A percentile compares a stretch with the other conserved stretches of the same genome.
phyloP scores from a whole-genome alignment of 2,113 vertebrate genomes.

The Ptilorrhoa leucosticta region DNA sequence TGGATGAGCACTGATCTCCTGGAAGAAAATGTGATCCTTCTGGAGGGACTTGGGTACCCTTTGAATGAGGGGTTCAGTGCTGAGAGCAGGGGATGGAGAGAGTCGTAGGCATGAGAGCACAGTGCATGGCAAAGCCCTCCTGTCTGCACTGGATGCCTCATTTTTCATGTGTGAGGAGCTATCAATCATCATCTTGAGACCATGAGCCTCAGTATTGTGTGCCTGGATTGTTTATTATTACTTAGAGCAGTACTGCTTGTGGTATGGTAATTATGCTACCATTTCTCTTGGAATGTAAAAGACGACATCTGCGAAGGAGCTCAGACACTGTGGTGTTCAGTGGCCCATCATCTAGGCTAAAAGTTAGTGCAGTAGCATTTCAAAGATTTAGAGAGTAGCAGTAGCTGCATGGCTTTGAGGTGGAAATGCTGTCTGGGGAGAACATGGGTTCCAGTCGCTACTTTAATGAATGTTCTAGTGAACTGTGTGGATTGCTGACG shows the following conservation, averaged over 20 bases:
- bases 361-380: neutral
- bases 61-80: neutral
- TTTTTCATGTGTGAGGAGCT: neutral
- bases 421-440: neutral
- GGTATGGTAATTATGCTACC: neutral
- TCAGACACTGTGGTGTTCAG: neutral
- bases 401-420: neutral
- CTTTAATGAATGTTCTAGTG: neutral
- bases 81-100: neutral
- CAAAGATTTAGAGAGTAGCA: neutral
- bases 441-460: accelerated
- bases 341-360: neutral
- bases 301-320: neutral
- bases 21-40: neutral
- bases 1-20: neutral
- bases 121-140: neutral
- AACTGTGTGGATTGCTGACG: neutral
- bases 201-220: neutral
- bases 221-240: neutral
- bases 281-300: neutral
- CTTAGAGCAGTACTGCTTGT: neutral
- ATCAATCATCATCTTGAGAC: neutral
- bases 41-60: neutral
- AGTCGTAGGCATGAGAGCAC: accelerated
- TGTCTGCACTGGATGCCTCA: neutral